phyloP scores from a whole-genome alignment of 2,113 vertebrate genomes.

The Chrysochloris asiatica region DNA sequence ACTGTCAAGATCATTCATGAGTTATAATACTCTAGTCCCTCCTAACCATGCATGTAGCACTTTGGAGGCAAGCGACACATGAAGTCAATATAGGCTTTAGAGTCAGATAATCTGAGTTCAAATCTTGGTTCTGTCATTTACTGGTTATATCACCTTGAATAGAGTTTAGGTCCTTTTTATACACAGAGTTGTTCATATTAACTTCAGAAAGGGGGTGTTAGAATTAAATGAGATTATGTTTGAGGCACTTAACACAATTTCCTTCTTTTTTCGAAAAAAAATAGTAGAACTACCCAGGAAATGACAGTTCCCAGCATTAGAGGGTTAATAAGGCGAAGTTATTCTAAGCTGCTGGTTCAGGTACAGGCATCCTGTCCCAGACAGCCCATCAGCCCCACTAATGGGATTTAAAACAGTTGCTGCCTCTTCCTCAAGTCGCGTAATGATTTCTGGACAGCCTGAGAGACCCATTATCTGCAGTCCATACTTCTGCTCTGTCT shows the following conservation, averaged over 20 bases:
- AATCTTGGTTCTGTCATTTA: neutral
- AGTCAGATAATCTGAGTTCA: neutral
- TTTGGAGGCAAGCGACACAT: neutral
- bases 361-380: constrained; percentile 83
- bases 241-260: neutral
- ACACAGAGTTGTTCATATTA: neutral
- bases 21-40: neutral
- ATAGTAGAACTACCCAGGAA: neutral
- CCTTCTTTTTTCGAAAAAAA: constrained; percentile 3
- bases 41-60: neutral
- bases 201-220: neutral
- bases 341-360: constrained; percentile 79
- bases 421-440: constrained; percentile 82
- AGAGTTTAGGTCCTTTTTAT: neutral
- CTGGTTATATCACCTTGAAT: neutral
- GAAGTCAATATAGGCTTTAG: neutral
- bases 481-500: constrained; percentile 81
- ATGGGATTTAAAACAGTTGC: constrained; percentile 86
- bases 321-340: constrained; percentile 76
- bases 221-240: constrained; percentile 40
- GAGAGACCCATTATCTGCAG: constrained; percentile 87
- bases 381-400: constrained; percentile 86
- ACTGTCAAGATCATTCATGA: neutral
- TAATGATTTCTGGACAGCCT: constrained; percentile 84
- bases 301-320: neutral